Evolutionary conservation across 1,140 invertebrate genomes (phyloP), one percentile per base, ranked within the genome.

Genomic region (Microvelia longipes): DNA sequence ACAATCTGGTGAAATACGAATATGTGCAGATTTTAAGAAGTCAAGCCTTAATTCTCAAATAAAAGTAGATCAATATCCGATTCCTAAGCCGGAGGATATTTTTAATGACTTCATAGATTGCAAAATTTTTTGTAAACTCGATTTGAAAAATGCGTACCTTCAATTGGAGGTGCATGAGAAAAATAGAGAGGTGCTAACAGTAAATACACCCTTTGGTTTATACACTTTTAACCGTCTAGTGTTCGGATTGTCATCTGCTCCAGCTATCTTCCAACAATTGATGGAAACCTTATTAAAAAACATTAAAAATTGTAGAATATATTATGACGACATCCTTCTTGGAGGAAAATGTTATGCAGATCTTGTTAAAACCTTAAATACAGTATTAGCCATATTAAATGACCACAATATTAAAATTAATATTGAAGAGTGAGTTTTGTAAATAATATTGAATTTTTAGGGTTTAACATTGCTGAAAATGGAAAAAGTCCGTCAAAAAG

Each of bases 61-160:
- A 50, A 50, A 19, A 19, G 35, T 50, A 11, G 35, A 50, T 50
- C 35, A 50, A 19, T 50, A 50, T 50, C 35, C 30, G 28, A 29
- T 30, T 27, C 69, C 69, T 1, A 29, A 19, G n/a, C 64, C 66
- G n/a, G 69, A 70, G 27, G 65, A 70, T 35, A 29, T 70, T 2
- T 69, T 69, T 35, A 61, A 69, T 25, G 14, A 69, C 26, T 35
- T 69, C 27, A 25, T 61, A 1, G 68, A 50, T 2, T 69, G 68
- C 26, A 73, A 76, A 71, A 68, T 68, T 29, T 81, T 78, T 70
- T 75, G 75, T 28, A 77, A 76, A 67, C 67, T 81, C 1, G 78
- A 81, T 74, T 73, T 80, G 15, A 73, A 70, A n/a, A 75, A 78
- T 15, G 78, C 78, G 1, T 81, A 79, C 73, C 75, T 77, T 64